A percentile compares a stretch with the other conserved stretches of the same genome.
Conservation (phyloP, 2,113 vertebrate species). For the Grammomys surdaster region DNA sequence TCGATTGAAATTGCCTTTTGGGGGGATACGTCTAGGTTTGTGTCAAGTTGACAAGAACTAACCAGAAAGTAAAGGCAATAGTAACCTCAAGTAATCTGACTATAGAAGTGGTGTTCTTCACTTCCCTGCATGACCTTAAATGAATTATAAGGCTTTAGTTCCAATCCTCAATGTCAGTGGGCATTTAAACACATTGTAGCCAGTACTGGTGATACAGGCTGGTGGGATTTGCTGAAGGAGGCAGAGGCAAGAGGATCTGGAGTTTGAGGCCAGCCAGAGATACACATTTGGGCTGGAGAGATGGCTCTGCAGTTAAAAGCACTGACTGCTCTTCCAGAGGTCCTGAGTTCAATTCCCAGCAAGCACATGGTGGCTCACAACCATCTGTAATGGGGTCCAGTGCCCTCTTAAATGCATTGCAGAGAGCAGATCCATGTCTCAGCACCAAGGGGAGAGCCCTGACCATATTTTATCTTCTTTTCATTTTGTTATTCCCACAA, state of each 20-base stretch:
- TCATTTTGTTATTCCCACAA: neutral
- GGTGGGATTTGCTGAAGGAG: too few species aligned
- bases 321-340: too few species aligned
- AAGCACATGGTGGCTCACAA: too few species aligned
- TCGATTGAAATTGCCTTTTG: neutral
- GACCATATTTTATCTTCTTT: constrained; percentile 38
- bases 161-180: neutral
- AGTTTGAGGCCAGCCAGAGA: too few species aligned
- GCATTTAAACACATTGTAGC: neutral
- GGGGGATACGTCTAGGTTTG: neutral
- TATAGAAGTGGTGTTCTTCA: neutral
- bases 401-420: neutral
- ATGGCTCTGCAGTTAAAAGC: too few species aligned
- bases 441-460: neutral
- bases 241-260: too few species aligned
- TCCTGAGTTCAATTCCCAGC: too few species aligned
- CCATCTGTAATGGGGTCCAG: too few species aligned
- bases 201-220: too few species aligned
- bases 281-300: too few species aligned
- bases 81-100: constrained; percentile 20
- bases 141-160: neutral
- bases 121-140: neutral
- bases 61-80: neutral
- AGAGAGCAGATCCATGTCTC: neutral
- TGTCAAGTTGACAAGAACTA: neutral